Conservation (phyloP, 2,113 vertebrate species). For the Mohoua ochrocephala region DNA sequence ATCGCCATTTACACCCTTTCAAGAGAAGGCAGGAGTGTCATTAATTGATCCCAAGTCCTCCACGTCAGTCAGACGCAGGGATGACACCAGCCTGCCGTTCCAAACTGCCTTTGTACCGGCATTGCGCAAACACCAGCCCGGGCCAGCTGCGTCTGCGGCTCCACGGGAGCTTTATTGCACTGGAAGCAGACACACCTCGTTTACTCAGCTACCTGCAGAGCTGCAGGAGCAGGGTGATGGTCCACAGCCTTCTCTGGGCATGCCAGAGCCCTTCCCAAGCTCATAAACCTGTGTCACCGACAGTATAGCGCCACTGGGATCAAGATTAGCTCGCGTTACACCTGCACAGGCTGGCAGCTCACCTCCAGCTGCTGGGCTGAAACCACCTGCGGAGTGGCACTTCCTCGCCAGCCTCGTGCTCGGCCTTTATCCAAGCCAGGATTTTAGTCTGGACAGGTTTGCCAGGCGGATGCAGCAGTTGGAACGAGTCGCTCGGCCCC, state of each 20-base stretch:
- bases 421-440: background rate
- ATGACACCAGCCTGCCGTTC: background rate
- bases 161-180: background rate
- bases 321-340: rapidly evolving
- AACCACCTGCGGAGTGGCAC: background rate
- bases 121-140: background rate
- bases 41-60: background rate
- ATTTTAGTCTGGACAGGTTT: background rate
- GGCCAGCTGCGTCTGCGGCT: rapidly evolving
- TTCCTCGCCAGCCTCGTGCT: background rate
- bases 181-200: background rate
- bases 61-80: background rate
- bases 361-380: background rate
- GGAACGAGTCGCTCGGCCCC: background rate
- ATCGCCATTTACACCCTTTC: background rate
- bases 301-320: rapidly evolving
- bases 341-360: background rate
- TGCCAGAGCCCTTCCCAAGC: background rate
- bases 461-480: background rate
- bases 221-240: background rate
- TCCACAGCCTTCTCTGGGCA: background rate
- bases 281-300: background rate
- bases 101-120: background rate
- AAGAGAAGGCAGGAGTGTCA: background rate
- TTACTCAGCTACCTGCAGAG: background rate